Evolutionary conservation across 2,113 vertebrate genomes (phyloP).

Genomic region (Trogon surrucura): DNA sequence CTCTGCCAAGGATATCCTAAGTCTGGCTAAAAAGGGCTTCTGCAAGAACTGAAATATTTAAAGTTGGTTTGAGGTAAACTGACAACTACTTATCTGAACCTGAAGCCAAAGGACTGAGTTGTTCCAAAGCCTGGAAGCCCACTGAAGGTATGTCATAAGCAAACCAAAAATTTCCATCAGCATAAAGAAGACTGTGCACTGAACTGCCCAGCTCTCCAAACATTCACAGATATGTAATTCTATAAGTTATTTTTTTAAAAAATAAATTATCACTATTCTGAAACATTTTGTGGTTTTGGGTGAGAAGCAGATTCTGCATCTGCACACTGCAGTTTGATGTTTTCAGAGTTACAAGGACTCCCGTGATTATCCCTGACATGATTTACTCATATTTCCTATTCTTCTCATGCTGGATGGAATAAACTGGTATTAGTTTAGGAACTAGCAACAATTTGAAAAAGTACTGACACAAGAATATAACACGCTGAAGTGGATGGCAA

Average conservation of each 20-base stretch:
- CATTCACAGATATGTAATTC: rapidly evolving
- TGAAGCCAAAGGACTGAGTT: neutral
- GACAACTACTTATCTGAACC: neutral
- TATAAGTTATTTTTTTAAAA: neutral
- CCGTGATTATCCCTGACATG: neutral
- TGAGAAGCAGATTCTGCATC: neutral
- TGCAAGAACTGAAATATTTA: neutral
- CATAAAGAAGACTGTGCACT: neutral
- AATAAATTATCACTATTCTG: neutral
- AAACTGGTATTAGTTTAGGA: neutral
- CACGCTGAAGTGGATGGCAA: neutral
- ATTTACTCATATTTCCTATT: neutral
- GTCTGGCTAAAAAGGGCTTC: neutral
- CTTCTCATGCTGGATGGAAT: neutral
- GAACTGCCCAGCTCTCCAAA: neutral
- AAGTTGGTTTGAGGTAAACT: neutral
- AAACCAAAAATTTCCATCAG: neutral
- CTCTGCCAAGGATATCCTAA: neutral
- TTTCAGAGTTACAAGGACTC: neutral
- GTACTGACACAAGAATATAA: neutral
- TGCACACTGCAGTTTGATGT: neutral
- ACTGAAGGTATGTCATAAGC: neutral
- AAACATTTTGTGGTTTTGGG: neutral
- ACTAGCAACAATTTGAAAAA: neutral
- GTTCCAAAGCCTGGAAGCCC: neutral